Conservation (phyloP, 2,113 vertebrate genomes). For the Scomber scombrus region DNA sequence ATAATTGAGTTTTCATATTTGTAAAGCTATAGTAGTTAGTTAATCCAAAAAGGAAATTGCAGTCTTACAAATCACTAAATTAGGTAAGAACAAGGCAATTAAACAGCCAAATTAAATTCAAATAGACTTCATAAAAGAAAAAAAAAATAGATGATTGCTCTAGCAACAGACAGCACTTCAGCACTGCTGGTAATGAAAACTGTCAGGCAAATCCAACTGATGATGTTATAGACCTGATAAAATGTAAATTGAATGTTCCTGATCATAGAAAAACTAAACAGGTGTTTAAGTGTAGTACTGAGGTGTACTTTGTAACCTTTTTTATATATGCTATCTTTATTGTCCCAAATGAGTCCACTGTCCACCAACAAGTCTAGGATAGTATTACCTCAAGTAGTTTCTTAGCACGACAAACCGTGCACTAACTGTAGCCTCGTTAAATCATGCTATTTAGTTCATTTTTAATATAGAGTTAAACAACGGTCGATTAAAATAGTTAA, state of each 20-base stretch:
- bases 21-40: background rate
- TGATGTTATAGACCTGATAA: no score
- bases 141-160: no score
- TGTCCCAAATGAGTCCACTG: no score
- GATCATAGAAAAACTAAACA: no score
- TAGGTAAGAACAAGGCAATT: no score
- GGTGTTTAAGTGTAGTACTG: background rate
- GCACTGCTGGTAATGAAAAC: no score
- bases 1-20: background rate
- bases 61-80: background rate
- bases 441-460: background rate
- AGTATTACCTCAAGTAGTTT: background rate
- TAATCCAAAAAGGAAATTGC: background rate
- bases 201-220: no score
- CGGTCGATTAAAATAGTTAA: background rate
- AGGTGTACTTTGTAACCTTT: conserved; percentile 27
- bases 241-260: no score
- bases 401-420: background rate
- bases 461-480: no score
- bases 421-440: background rate
- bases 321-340: background rate
- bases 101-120: no score
- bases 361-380: background rate
- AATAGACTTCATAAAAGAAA: no score
- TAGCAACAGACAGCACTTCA: no score